Percentiles rank a stretch among this genome's conserved stretches.
Evolutionary conservation across 2,113 vertebrate species (phyloP).

Genomic region (Syngnathus floridae): DNA sequence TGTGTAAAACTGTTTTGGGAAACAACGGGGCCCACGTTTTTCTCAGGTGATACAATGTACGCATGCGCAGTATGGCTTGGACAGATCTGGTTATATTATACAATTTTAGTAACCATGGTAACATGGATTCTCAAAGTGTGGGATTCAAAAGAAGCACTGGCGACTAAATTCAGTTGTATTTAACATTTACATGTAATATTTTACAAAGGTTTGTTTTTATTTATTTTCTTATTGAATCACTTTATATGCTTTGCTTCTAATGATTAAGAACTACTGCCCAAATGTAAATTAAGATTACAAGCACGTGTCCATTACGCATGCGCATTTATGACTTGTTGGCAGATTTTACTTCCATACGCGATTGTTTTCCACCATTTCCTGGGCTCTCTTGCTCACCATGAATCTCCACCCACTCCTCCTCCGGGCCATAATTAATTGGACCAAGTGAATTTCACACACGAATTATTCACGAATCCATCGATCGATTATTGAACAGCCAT

Average conservation of each 20-base stretch:
- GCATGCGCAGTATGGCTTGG: background rate
- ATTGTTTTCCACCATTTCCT: constrained; percentile 22
- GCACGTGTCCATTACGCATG: background rate
- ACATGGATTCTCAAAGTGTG: background rate
- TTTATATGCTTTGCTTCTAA: background rate
- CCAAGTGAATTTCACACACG: constrained; percentile 73
- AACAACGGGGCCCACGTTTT: background rate
- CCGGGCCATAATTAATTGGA: constrained; percentile 71
- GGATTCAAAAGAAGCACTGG: too few relatives aligned
- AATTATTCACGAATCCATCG: constrained; percentile 75
- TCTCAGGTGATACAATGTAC: background rate
- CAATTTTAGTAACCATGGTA: background rate
- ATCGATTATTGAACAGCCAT: constrained; percentile 68
- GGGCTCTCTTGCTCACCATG: constrained; percentile 29
- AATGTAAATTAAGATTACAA: background rate
- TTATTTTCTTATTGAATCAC: background rate
- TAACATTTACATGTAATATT: background rate
- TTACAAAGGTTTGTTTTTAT: background rate
- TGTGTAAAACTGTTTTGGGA: too few relatives aligned
- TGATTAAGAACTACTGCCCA: background rate
- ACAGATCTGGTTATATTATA: background rate
- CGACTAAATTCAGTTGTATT: background rate
- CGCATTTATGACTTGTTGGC: background rate
- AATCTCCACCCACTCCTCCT: constrained; percentile 36
- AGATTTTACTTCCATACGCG: background rate